Evolutionary conservation across 2,888 invertebrate genomes (phyloP), one percentile per base, ranked within the genome.

Genomic region (Dorcus hopei): DNA sequence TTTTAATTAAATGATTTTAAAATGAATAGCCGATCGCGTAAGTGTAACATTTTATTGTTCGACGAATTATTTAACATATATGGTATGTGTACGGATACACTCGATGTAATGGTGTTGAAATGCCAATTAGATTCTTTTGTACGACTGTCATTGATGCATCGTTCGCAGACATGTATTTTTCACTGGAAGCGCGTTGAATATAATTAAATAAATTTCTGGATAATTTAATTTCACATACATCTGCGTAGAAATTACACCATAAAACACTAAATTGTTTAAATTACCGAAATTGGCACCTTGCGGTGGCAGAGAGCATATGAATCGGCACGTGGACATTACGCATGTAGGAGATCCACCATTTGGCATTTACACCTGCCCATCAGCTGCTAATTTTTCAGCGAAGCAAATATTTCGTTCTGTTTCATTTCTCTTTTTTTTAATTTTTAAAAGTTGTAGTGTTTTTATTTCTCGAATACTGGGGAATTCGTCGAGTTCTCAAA

Each of bases 201-300:
- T 19, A 19, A 19, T 19, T 19, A 19, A 19, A 19, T 33, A 33
- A 33, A 7, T 33, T 33, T 33, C 26, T 33, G 3, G 26, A 7
- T 33, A 33, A 33, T 33, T 33, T 33, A 33, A 33, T 33, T 33
- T 33, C 26, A 33, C 26, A 7, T 7, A 33, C 26, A 33, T 33
- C 26, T 33, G 26, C 26, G 26, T 7, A 33, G 26, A 33, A 33
- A 33, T 42, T 42, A 42, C 42, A 16, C 14, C 14, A 42, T 42
- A 16, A 11, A 16, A 16, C 50, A 50, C 49, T 56, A 56, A 56
- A 56, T 56, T 56, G 50, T 56, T 26, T 38, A 50, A 56, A 56
- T 56, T 56, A 56, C 42, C 50, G 49, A 56, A 56, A 56, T 56
- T 56, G 50, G 50, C 56, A 56, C 56, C 50, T 50, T 50, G 56